These are phyloP conservation scores for Eremophila alpestris DNA, from an alignment of 2,797 vertebrate species.

Conservation along the genomic window DNA sequence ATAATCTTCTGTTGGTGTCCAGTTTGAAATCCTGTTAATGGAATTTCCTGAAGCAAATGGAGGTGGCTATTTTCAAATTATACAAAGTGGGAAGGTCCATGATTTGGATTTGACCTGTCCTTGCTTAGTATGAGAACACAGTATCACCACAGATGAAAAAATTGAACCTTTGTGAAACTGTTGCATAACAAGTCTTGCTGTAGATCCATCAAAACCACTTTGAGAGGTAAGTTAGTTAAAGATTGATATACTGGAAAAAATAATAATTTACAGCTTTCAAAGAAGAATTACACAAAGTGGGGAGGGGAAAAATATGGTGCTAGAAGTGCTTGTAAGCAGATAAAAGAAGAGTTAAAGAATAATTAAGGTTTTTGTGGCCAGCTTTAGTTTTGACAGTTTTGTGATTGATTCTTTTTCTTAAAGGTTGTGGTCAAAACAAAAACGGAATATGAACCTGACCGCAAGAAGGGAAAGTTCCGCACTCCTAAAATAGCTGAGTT, in stretches of 20 bases:
- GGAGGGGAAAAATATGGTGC: neutral
- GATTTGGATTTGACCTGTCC: neutral
- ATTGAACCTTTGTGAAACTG: neutral
- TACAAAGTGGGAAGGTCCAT: neutral
- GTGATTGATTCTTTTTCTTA: neutral
- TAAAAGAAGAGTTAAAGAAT: neutral
- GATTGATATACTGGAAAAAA: neutral
- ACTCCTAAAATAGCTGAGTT: conserved; percentile 92
- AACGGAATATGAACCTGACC: conserved; percentile 90
- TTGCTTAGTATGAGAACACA: neutral
- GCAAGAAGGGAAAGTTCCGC: conserved; percentile 88
- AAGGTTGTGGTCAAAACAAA: conserved; percentile 97
- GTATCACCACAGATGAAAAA: neutral
- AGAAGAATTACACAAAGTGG: neutral
- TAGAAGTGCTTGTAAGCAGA: neutral
- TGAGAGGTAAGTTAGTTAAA: neutral
- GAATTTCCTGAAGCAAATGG: neutral
- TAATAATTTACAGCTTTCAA: neutral
- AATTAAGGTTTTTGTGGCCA: neutral
- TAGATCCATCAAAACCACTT: neutral
- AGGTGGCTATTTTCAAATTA: neutral
- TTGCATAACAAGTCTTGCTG: neutral
- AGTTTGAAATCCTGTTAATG: neutral
- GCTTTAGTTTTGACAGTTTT: neutral
- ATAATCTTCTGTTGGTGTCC: neutral